A percentile compares a stretch with the other conserved stretches of the same genome.
Evolutionary conservation across 2,797 vertebrate genomes (phyloP).

Genomic region (Rhinoraja longicauda): DNA sequence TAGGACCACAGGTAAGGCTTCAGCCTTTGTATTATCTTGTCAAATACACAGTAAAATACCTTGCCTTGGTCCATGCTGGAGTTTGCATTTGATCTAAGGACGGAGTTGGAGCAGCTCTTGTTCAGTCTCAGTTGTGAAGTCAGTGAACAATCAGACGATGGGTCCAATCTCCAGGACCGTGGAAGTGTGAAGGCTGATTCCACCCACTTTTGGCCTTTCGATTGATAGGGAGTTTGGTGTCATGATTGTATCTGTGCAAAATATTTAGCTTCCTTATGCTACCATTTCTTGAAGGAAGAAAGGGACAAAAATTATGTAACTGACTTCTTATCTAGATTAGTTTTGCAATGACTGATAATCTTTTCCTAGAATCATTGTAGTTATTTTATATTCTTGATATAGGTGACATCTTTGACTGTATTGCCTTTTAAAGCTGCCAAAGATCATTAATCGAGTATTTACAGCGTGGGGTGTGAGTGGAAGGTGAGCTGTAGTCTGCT

Average conservation of each 20-base stretch:
- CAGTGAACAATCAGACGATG: too few relatives aligned
- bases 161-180: too few relatives aligned
- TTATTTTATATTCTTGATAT: neutral
- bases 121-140: too few relatives aligned
- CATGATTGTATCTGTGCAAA: neutral
- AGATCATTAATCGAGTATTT: neutral
- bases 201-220: too few relatives aligned
- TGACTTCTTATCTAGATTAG: neutral
- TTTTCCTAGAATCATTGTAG: neutral
- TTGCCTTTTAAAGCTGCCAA: neutral
- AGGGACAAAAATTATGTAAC: neutral
- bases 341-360: neutral
- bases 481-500: neutral
- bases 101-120: too few relatives aligned
- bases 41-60: too few relatives aligned
- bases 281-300: neutral
- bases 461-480: neutral
- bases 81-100: too few relatives aligned
- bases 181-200: too few relatives aligned
- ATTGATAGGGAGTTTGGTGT: too few relatives aligned
- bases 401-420: neutral
- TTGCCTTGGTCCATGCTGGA: too few relatives aligned
- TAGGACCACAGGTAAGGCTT: too few relatives aligned
- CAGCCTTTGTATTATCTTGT: too few relatives aligned
- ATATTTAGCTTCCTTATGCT: neutral